These are phyloP conservation scores for Strongylocentrotus purpuratus DNA, from an alignment of 35 echinoderm and acorn worm genomes.

Conservation along the genomic window DNA sequence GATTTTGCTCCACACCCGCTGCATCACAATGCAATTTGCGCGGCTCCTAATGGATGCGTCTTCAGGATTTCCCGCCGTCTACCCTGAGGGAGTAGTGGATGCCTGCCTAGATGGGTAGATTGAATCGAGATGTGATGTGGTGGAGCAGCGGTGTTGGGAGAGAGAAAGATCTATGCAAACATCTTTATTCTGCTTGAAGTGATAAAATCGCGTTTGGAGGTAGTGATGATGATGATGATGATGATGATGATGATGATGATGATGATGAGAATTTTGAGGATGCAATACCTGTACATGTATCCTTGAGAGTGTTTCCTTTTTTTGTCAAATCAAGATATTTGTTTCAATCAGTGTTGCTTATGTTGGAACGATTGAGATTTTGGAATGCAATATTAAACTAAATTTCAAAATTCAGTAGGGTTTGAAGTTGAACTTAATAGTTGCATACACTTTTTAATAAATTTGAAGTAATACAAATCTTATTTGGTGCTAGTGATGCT, in stretches of 20 bases:
- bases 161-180: background rate
- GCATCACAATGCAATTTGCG: background rate
- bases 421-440: too few species aligned
- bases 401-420: too few species aligned
- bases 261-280: background rate
- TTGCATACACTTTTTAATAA: too few species aligned
- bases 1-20: conserved; percentile 14
- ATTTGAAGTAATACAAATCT: too few species aligned
- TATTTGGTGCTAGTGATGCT: too few species aligned
- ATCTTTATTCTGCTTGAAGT: background rate
- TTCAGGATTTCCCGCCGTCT: background rate
- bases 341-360: too few species aligned
- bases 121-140: background rate
- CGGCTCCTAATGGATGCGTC: background rate
- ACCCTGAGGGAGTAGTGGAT: background rate
- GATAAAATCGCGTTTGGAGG: background rate
- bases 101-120: background rate
- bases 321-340: too few species aligned
- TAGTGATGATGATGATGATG: too few species aligned
- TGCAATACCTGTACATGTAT: background rate
- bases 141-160: background rate
- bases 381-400: too few species aligned
- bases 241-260: background rate
- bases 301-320: too few species aligned
- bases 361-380: too few species aligned